phyloP scores from a whole-genome alignment of 2,888 invertebrate genomes.

The Dasysyrphus albostriatus region DNA sequence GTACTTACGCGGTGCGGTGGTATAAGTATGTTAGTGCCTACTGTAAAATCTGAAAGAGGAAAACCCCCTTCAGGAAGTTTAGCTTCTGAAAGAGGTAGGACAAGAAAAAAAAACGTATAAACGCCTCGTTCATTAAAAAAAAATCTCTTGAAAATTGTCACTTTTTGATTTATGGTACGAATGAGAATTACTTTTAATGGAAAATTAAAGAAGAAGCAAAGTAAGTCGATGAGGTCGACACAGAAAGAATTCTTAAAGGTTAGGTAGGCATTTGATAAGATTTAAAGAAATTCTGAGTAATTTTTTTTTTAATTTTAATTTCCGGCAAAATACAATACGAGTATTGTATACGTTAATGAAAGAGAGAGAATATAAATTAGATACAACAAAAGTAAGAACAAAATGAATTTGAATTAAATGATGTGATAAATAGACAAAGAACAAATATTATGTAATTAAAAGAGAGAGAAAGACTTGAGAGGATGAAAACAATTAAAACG shows the following conservation, averaged over 20 bases:
- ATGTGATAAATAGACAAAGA: not conserved
- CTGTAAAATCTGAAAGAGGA: not conserved
- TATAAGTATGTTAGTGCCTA: not conserved
- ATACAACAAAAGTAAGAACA: not conserved
- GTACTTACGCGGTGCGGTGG: too few relatives aligned
- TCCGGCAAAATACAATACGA: too few relatives aligned
- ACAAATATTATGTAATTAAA: not conserved
- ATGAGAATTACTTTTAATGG: constrained; percentile 1
- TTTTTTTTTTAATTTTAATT: not conserved
- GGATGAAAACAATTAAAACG: not conserved
- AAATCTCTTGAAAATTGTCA: not conserved
- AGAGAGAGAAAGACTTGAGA: not conserved
- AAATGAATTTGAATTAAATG: not conserved
- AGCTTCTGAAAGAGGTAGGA: not conserved
- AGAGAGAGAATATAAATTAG: not conserved
- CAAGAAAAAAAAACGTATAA: not conserved
- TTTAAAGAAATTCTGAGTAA: not conserved
- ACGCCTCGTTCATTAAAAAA: not conserved
- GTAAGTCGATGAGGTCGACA: constrained; percentile 8
- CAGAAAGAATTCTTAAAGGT: not conserved
- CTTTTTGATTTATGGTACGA: constrained; percentile 12
- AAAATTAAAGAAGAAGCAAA: not conserved
- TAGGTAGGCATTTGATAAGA: constrained; percentile 5
- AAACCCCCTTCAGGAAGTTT: not conserved
- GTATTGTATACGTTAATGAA: too few relatives aligned